These are phyloP conservation scores for Microplitis deprimator DNA, from an alignment of 2,888 invertebrate genomes.

Conservation along the genomic window DNA sequence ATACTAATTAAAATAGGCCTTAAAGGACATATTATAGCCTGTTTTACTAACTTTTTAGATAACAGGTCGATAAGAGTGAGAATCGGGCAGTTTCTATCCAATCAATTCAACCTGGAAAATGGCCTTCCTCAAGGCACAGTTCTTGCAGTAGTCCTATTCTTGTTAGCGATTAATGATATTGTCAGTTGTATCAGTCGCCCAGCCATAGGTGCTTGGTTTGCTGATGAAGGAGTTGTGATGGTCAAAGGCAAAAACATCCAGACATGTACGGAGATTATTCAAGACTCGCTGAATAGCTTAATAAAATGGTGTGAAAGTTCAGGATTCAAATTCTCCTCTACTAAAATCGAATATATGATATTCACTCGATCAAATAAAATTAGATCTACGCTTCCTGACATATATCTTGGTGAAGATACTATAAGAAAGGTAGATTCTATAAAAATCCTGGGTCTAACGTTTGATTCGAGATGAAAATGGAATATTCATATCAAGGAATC, in stretches of 20 bases:
- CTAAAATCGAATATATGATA: slow-evolving; percentile 26
- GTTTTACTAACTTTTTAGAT: not conserved
- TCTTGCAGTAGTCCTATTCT: not conserved
- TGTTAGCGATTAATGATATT: not conserved
- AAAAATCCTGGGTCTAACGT: slow-evolving; percentile 39
- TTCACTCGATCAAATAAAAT: slow-evolving; percentile 13
- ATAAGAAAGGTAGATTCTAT: not conserved
- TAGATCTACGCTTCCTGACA: not conserved
- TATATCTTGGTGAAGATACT: not conserved
- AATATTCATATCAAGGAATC: slow-evolving; percentile 32
- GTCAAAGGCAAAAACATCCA: too few relatives aligned
- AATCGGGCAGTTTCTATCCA: not conserved
- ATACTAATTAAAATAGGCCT: not conserved
- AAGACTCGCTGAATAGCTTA: not conserved
- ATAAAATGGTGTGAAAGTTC: too few relatives aligned
- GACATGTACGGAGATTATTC: not conserved
- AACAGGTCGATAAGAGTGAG: not conserved
- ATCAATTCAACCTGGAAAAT: not conserved
- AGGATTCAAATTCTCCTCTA: slow-evolving; percentile 36
- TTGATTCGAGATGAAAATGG: slow-evolving; percentile 44
- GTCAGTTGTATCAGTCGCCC: too few relatives aligned
- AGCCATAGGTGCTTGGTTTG: too few relatives aligned
- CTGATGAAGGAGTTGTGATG: too few relatives aligned
- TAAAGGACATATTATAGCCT: not conserved
- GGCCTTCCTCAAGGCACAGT: not conserved